phyloP scores from a whole-genome alignment of 2,113 vertebrate species.

The Salminus brasiliensis region DNA sequence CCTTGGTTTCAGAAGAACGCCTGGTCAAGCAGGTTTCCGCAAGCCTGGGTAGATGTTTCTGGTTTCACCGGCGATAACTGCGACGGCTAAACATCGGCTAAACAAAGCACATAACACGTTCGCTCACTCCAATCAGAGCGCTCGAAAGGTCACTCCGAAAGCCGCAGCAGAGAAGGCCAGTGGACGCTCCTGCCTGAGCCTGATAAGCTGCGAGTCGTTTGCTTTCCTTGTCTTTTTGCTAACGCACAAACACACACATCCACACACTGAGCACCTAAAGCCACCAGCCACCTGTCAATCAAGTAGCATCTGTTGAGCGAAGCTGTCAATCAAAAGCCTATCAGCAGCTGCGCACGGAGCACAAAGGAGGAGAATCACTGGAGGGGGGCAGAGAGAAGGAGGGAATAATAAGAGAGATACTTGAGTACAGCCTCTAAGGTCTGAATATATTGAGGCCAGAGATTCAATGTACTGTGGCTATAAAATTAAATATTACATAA shows the following conservation, averaged over 20 bases:
- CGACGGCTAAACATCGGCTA: no score
- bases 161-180: neutral
- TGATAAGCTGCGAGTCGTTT: conserved; percentile 73
- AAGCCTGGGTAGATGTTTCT: no score
- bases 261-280: neutral
- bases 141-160: conserved; percentile 41
- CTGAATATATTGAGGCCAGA: no score
- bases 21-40: no score
- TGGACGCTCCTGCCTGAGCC: conserved; percentile 66
- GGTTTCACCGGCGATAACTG: no score
- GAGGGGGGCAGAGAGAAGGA: conserved; percentile 25
- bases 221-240: conserved; percentile 55
- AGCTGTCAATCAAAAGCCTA: conserved; percentile 73
- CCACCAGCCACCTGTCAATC: conserved; percentile 47
- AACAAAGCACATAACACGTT: neutral
- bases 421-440: no score
- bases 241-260: conserved; percentile 48
- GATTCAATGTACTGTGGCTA: no score
- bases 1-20: no score
- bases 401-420: conserved; percentile 6
- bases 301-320: conserved; percentile 62
- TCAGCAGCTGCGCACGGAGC: conserved; percentile 67
- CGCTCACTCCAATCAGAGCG: neutral
- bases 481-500: no score
- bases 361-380: conserved; percentile 47